Conservation (phyloP, 2,888 invertebrate species). For the Boloria euphrosyne region DNA sequence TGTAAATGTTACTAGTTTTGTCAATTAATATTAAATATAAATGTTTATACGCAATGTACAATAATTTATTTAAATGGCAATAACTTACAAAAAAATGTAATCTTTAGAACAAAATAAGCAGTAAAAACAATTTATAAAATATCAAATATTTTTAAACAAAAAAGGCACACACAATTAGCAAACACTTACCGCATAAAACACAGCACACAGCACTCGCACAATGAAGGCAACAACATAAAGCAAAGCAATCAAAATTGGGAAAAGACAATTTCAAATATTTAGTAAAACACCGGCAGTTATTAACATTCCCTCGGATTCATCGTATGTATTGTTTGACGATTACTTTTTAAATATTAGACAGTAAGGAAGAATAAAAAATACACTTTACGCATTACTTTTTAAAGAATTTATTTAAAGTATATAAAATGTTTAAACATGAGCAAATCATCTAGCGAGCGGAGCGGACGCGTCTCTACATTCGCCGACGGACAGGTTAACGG, state of each 20-base stretch:
- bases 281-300: background rate
- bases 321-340: background rate
- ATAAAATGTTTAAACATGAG: conserved; percentile 37
- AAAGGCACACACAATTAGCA: conserved; percentile 2
- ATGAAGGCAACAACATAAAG: conserved; percentile 7
- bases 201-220: background rate
- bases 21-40: background rate
- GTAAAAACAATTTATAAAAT: background rate
- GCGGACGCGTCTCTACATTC: background rate
- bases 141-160: background rate
- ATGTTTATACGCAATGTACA: too few species aligned
- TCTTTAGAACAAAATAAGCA: background rate
- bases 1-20: background rate
- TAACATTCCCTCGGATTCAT: background rate
- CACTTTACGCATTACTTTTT: conserved; percentile 26
- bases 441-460: conserved; percentile 16
- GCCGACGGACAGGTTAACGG: background rate
- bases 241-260: conserved; percentile 1
- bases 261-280: background rate
- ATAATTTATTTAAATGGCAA: background rate
- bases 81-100: background rate
- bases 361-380: conserved; percentile 30
- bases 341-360: background rate
- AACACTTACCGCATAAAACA: conserved; percentile 9
- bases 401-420: conserved; percentile 37